Percentiles rank a stretch among this genome's conserved stretches.
These are phyloP conservation scores for Labeo calbasu DNA, from an alignment of 2,797 vertebrate species.

Conservation along the genomic window DNA sequence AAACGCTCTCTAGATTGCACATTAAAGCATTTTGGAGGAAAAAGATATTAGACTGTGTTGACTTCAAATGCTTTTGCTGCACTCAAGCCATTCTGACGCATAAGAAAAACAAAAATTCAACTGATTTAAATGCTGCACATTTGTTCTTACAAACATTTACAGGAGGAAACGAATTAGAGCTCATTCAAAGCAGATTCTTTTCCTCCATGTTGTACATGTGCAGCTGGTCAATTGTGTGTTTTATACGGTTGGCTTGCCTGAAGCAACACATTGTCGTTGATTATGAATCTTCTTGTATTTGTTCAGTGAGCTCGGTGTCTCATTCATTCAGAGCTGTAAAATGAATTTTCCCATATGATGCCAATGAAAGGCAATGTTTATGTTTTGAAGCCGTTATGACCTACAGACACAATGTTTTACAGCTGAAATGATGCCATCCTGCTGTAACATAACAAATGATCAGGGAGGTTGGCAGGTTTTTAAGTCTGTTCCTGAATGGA, in stretches of 20 bases:
- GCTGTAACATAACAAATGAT: conserved; percentile 11
- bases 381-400: not conserved
- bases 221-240: conserved; percentile 14
- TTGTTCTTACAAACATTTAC: not conserved
- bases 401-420: not conserved
- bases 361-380: not conserved
- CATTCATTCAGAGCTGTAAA: not conserved
- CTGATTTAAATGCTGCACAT: not conserved
- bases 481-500: conserved; percentile 21
- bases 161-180: conserved; percentile 14
- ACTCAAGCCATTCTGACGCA: not conserved
- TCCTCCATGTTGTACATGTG: conserved; percentile 3
- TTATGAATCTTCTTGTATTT: conserved; percentile 20
- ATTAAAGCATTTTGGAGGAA: conserved; percentile 16
- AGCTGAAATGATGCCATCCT: not conserved
- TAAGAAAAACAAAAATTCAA: not conserved
- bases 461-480: conserved; percentile 24
- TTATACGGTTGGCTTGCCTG: conserved; percentile 26
- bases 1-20: conserved; percentile 10
- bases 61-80: conserved; percentile 26
- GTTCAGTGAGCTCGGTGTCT: conserved; percentile 3
- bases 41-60: not conserved
- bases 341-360: not conserved
- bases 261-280: conserved; percentile 19
- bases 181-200: conserved; percentile 29